phyloP scores from a whole-genome alignment of 2,113 vertebrate genomes.

The Albula glossodonta region DNA sequence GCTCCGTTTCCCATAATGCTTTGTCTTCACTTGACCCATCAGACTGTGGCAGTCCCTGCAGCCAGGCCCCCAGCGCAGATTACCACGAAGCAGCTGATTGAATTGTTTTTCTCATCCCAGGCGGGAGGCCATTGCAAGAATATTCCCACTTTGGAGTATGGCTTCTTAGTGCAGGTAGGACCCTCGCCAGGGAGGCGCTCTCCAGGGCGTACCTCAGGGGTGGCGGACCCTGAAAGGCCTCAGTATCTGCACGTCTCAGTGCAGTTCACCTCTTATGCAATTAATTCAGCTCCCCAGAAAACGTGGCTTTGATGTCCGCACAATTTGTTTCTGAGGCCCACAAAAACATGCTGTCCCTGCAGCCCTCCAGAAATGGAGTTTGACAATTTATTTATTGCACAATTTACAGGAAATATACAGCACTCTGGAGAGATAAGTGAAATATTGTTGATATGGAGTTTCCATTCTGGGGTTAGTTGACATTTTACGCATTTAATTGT shows the following conservation, averaged over 20 bases:
- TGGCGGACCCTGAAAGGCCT: too few species aligned
- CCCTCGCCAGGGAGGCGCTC: background rate
- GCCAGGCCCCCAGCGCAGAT: slow-evolving; percentile 81
- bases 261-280: too few species aligned
- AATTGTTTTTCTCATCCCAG: slow-evolving; percentile 81
- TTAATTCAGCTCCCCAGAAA: too few species aligned
- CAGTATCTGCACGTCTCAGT: too few species aligned
- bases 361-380: too few species aligned
- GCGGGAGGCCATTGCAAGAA: slow-evolving; percentile 98
- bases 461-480: background rate
- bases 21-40: slow-evolving; percentile 80
- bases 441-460: background rate
- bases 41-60: slow-evolving; percentile 79
- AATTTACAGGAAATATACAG: background rate
- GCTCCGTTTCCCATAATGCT: slow-evolving; percentile 75
- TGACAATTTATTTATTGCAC: too few species aligned
- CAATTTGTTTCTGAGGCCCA: too few species aligned
- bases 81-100: slow-evolving; percentile 84
- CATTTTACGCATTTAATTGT: background rate
- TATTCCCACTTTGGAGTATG: slow-evolving; percentile 95
- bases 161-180: slow-evolving; percentile 95
- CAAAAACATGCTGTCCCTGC: too few species aligned
- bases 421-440: background rate
- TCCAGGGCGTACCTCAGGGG: too few species aligned
- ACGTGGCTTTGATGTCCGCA: too few species aligned